A percentile compares a stretch with the other conserved stretches of the same genome.
These are phyloP conservation scores for Muscicapa comitata DNA, from an alignment of 2,797 vertebrate species.

Conservation along the genomic window DNA sequence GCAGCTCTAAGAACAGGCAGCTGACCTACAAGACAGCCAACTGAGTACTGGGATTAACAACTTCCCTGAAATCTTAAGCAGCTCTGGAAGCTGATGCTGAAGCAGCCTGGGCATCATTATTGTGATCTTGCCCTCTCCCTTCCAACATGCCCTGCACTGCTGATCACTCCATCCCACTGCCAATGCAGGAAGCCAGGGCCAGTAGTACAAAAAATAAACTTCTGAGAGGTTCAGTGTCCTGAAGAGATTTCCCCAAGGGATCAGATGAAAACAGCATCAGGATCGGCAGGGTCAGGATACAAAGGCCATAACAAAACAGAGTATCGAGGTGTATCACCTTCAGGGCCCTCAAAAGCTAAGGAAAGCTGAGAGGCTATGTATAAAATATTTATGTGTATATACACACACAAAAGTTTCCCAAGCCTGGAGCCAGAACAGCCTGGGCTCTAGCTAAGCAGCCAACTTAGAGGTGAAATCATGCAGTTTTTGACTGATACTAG, in stretches of 20 bases:
- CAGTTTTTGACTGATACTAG: background rate
- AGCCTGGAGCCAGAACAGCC: background rate
- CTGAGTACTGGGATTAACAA: background rate
- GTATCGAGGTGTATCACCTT: background rate
- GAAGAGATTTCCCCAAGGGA: background rate
- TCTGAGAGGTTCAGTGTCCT: background rate
- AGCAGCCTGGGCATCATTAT: background rate
- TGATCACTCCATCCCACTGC: background rate
- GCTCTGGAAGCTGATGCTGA: background rate
- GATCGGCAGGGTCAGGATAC: fast-evolving
- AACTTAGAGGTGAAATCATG: background rate
- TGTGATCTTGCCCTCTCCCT: background rate
- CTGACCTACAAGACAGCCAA: background rate
- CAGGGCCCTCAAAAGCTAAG: background rate
- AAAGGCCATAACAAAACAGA: background rate
- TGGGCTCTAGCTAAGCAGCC: background rate
- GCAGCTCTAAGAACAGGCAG: background rate
- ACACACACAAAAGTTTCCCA: background rate
- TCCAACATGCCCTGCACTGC: background rate
- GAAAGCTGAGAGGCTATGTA: background rate
- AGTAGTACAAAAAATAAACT: background rate
- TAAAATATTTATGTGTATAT: fast-evolving
- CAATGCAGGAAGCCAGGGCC: background rate
- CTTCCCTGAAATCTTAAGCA: background rate
- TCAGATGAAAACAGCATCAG: background rate